Evolutionary conservation across 2,797 vertebrate species (phyloP).

Genomic region (Oreonectes daqikongensis): DNA sequence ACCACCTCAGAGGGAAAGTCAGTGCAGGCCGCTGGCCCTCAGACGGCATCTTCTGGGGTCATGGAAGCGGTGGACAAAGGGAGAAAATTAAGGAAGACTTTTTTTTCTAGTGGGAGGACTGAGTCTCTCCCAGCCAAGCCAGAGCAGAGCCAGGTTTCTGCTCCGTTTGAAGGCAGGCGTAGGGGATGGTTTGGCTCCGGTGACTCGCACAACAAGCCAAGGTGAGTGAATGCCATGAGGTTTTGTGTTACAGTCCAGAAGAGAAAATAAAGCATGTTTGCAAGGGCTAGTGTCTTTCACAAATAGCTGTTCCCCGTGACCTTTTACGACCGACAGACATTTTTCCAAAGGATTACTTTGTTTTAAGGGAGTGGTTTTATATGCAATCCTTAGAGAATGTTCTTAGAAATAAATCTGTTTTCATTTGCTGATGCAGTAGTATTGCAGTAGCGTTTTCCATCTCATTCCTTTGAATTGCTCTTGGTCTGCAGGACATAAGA

Average conservation of each 20-base stretch:
- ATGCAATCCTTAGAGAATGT: constrained; percentile 11
- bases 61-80: constrained; percentile 65
- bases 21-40: constrained; percentile 60
- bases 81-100: constrained; percentile 77
- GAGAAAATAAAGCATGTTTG: constrained; percentile 19
- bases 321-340: background rate
- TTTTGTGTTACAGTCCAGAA: constrained; percentile 33
- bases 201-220: constrained; percentile 89
- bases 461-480: constrained; percentile 12
- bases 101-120: constrained; percentile 84
- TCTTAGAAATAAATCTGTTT: constrained; percentile 3
- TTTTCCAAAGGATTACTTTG: background rate
- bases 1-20: constrained; percentile 58
- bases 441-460: constrained; percentile 28
- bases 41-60: constrained; percentile 43
- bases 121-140: constrained; percentile 73
- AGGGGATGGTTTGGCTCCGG: constrained; percentile 86
- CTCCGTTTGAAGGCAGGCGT: constrained; percentile 77
- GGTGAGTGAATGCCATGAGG: constrained; percentile 77
- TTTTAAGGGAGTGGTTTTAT: constrained; percentile 18
- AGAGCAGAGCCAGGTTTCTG: constrained; percentile 47
- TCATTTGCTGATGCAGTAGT: constrained; percentile 20
- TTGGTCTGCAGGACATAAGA: background rate
- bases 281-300: constrained; percentile 9
- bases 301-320: constrained; percentile 8